Evolutionary conservation across 2,797 vertebrate genomes (phyloP), one percentile per base, ranked within the genome.

Genomic region (Petrocephalus schoutedeni): DNA sequence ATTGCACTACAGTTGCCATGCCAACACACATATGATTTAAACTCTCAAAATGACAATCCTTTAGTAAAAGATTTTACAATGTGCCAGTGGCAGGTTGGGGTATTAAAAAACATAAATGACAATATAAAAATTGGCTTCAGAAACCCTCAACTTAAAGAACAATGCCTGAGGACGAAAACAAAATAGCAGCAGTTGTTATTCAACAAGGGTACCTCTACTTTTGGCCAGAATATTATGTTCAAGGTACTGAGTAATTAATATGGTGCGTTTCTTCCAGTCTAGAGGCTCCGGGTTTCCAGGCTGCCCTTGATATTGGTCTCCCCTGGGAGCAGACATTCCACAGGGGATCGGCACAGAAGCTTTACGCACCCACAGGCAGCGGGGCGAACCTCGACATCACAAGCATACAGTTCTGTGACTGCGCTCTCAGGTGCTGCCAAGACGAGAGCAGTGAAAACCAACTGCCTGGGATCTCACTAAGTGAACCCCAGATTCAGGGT

Each of bases 1-100:
- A 94, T 93, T 93, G 93, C 93, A 94, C 93, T 92, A 93, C 92
- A 93, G 90, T 89, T 91, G 91, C 90, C 93, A 90, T 90, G 90
- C 88, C 23, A 91, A 61, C 54, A 89, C 80, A 87, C 74, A 85
- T 53, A 45, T 87, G 71, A 85, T 83, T 83, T 84, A 83, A 56
- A 87, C 87, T 85, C 71, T 90, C 59, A 80, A 88, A 57, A 9
- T 71, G 85, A 82, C 16, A 49, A 45, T 89, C 45, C 59, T 58
- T 87, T 80, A 80, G 41, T 71, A 28, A 53, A 28, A 53, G 51
- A 56, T 53, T 85, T 56, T 23, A 53, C 49, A 56, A 83, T 53
- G 45, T 28, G n/a, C 80, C 82, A 85, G 49, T 56, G 82, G 21
- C 49, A 85, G 53, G 23, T 53, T 56, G 6, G 82, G 82, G 49